phyloP scores from a whole-genome alignment of 92 coral and sea anemone genomes.

The Metridium senile region DNA sequence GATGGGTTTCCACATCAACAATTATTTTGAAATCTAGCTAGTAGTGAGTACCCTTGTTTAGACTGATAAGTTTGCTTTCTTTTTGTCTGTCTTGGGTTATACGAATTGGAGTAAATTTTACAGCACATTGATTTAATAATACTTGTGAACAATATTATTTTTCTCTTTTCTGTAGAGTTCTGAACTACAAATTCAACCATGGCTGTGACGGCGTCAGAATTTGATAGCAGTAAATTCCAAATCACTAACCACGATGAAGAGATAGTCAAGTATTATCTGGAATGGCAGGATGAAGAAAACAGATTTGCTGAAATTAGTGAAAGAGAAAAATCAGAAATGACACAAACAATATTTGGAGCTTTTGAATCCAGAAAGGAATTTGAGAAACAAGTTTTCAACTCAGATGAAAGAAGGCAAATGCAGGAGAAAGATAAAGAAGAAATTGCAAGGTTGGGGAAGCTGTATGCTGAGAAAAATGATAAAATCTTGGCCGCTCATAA shows the following conservation, averaged over 20 bases:
- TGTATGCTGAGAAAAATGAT: constrained; percentile 9
- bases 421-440: constrained; percentile 2
- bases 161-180: not conserved
- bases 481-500: constrained; percentile 11
- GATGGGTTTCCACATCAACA: too few relatives aligned
- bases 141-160: too few relatives aligned
- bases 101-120: too few relatives aligned
- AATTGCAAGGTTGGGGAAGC: not conserved
- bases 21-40: too few relatives aligned
- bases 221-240: not conserved
- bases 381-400: constrained; percentile 16
- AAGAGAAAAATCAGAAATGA: not conserved
- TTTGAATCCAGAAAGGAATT: constrained; percentile 7
- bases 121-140: too few relatives aligned
- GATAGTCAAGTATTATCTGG: constrained; percentile 10
- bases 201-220: not conserved
- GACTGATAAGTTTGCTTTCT: too few relatives aligned
- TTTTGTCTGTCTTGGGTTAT: too few relatives aligned
- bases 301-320: constrained; percentile 12
- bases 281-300: constrained; percentile 24
- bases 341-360: not conserved
- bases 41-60: too few relatives aligned
- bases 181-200: not conserved
- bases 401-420: constrained; percentile 21
- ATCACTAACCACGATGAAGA: constrained; percentile 11